Conservation (phyloP, 2,888 invertebrate species). For the Choristoneura rosaceana region DNA sequence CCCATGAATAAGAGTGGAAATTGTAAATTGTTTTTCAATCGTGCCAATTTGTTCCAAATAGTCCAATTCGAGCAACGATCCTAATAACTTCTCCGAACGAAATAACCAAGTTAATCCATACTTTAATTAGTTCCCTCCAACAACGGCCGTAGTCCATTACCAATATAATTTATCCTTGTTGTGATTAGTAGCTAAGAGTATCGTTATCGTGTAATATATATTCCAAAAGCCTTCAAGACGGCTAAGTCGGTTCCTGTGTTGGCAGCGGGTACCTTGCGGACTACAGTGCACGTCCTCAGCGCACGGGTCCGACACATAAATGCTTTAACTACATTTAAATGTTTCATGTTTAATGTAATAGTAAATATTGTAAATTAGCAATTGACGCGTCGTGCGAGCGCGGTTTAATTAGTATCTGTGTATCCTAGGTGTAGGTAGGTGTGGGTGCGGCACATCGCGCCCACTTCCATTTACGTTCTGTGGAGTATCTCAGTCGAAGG, state of each 20-base stretch:
- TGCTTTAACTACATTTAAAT: slow-evolving; percentile 84
- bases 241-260: slow-evolving; percentile 65
- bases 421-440: slow-evolving; percentile 59
- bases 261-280: slow-evolving; percentile 48
- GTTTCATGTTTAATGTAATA: slow-evolving; percentile 76
- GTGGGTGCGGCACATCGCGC: slow-evolving; percentile 48
- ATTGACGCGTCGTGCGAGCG: slow-evolving; percentile 62
- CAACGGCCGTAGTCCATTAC: slow-evolving; percentile 12
- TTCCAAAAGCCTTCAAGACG: slow-evolving; percentile 81
- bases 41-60: slow-evolving; percentile 9
- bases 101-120: slow-evolving; percentile 7
- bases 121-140: background rate
- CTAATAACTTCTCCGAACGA: background rate
- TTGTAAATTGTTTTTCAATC: slow-evolving; percentile 2
- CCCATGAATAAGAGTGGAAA: background rate
- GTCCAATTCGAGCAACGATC: background rate
- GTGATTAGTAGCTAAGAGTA: slow-evolving; percentile 80
- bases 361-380: slow-evolving; percentile 73
- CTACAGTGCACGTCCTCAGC: background rate
- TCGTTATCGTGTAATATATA: slow-evolving; percentile 61
- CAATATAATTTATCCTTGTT: slow-evolving; percentile 64
- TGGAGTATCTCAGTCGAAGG: slow-evolving; percentile 14
- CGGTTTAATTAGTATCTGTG: slow-evolving; percentile 63
- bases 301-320: slow-evolving; percentile 65
- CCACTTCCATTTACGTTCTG: slow-evolving; percentile 32